Evolutionary conservation across 2,888 invertebrate genomes (phyloP).

Genomic region (Agonum fuliginosum): DNA sequence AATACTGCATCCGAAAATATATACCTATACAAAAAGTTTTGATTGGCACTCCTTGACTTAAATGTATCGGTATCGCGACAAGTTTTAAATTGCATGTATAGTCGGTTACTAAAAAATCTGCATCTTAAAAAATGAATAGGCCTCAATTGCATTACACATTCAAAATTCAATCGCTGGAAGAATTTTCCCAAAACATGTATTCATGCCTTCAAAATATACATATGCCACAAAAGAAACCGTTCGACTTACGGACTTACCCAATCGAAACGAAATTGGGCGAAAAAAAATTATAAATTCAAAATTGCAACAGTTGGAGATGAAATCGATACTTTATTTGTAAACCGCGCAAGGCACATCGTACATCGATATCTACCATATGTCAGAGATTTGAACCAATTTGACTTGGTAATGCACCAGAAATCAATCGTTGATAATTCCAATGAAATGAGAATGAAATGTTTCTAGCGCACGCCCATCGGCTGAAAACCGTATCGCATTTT

Average conservation of each 20-base stretch:
- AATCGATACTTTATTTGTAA: constrained; percentile 67
- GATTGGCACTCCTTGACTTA: neutral
- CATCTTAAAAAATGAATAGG: constrained; percentile 42
- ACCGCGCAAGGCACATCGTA: too few species aligned
- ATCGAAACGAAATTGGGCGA: constrained; percentile 45
- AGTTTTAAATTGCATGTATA: constrained; percentile 26
- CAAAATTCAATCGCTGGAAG: neutral
- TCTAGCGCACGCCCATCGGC: constrained; percentile 49
- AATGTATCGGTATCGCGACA: constrained; percentile 3
- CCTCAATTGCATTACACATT: constrained; percentile 41
- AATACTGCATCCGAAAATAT: too few species aligned
- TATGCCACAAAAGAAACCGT: constrained; percentile 43
- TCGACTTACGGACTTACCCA: constrained; percentile 27
- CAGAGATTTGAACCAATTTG: constrained; percentile 46
- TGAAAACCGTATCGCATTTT: constrained; percentile 30
- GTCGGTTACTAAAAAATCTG: constrained; percentile 39
- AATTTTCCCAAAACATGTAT: constrained; percentile 40
- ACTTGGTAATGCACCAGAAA: constrained; percentile 47
- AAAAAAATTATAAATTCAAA: constrained; percentile 56
- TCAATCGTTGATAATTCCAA: constrained; percentile 13
- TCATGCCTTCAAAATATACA: constrained; percentile 26
- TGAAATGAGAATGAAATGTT: constrained; percentile 50
- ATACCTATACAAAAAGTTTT: too few species aligned
- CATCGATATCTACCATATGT: constrained; percentile 46
- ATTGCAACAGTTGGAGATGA: constrained; percentile 63